Evolutionary conservation across 2,888 invertebrate genomes (phyloP).

Genomic region (Criorhina ranunculi): DNA sequence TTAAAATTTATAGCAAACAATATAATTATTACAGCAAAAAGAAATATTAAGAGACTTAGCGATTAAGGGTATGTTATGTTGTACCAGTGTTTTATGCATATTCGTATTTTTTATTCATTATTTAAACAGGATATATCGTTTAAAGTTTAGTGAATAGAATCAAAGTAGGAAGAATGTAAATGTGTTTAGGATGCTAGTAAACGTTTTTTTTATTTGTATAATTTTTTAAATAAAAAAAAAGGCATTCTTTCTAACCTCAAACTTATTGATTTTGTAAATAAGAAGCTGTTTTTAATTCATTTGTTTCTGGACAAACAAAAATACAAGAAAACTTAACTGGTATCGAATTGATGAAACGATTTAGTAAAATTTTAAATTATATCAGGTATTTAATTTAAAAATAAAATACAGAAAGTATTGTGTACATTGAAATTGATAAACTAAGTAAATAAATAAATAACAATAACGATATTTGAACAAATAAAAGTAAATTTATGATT

Average conservation of each 20-base stretch:
- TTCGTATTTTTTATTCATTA: slow-evolving; percentile 69
- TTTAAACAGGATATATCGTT: slow-evolving; percentile 19
- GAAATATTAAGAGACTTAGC: slow-evolving; percentile 24
- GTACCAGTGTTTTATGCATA: slow-evolving; percentile 59
- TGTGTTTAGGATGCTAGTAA: slow-evolving; percentile 42
- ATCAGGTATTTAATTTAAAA: slow-evolving; percentile 21
- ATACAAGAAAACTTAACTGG: slow-evolving; percentile 9
- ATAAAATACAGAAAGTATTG: slow-evolving; percentile 31
- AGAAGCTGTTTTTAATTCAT: slow-evolving; percentile 4
- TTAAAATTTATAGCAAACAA: slow-evolving; percentile 58
- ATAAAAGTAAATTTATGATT: slow-evolving; percentile 47
- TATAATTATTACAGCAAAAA: slow-evolving; percentile 24
- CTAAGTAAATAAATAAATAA: slow-evolving; percentile 22
- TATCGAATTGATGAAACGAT: slow-evolving; percentile 64
- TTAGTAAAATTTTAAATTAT: slow-evolving; percentile 29
- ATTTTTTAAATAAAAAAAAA: slow-evolving; percentile 14
- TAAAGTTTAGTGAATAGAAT: slow-evolving; percentile 18
- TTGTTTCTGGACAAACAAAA: slow-evolving; percentile 1
- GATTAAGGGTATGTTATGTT: slow-evolving; percentile 51
- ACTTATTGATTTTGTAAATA: slow-evolving; percentile 37
- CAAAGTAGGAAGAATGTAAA: slow-evolving; percentile 44
- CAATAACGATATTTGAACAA: slow-evolving; percentile 46
- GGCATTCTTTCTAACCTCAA: slow-evolving; percentile 24
- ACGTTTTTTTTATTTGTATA: slow-evolving; percentile 18
- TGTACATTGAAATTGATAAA: slow-evolving; percentile 54